These are phyloP conservation scores for Cecropterus lyciades DNA, from an alignment of 1,140 invertebrate species.

Conservation along the genomic window DNA sequence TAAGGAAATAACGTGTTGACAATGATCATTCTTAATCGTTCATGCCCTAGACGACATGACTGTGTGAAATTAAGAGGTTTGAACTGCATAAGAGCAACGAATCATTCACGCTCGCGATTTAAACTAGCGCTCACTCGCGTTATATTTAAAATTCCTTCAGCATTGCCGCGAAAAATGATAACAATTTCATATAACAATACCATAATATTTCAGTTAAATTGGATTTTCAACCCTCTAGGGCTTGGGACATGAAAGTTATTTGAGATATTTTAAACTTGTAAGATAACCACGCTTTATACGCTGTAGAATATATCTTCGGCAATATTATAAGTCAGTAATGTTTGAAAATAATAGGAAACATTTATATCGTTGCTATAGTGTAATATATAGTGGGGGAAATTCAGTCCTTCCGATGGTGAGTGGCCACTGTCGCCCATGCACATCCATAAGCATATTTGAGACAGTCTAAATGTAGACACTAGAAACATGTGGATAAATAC, in stretches of 20 bases:
- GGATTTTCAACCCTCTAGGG: slow-evolving; percentile 4
- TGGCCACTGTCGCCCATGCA: too few relatives aligned
- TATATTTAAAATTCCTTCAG: slow-evolving; percentile 28
- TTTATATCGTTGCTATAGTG: too few relatives aligned
- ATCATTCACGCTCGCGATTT: slow-evolving; percentile 17
- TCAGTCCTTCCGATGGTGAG: too few relatives aligned
- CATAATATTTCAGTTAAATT: slow-evolving; percentile 17
- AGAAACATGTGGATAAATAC: too few relatives aligned
- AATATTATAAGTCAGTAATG: too few relatives aligned
- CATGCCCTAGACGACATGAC: too few relatives aligned
- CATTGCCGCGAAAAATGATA: slow-evolving; percentile 15
- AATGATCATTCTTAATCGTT: too few relatives aligned
- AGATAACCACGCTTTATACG: slow-evolving; percentile 3
- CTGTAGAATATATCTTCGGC: neutral
- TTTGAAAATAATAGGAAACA: too few relatives aligned
- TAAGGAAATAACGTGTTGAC: too few relatives aligned
- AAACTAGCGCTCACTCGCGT: neutral
- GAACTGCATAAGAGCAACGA: slow-evolving; percentile 4
- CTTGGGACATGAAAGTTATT: neutral
- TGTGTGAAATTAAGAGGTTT: neutral
- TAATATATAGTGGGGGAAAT: too few relatives aligned
- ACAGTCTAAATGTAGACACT: too few relatives aligned
- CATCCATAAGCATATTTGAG: too few relatives aligned
- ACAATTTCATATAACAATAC: slow-evolving; percentile 25
- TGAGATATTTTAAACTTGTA: slow-evolving; percentile 2